Base-by-base conservation (phyloP, 64 coral and sea anemone genomes). In the Anthopleura sola region DNA sequence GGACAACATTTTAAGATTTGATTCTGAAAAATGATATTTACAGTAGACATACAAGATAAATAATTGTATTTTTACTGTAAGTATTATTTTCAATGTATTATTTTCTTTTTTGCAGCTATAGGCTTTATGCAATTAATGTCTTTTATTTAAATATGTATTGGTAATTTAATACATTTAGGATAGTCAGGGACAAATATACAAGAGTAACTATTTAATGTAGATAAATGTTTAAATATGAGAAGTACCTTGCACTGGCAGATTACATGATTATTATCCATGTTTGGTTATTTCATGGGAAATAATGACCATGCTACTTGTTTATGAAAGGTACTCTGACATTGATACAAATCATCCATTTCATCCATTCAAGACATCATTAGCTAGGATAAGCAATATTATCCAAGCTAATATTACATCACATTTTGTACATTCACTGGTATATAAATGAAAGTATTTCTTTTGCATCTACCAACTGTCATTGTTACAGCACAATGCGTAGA, bases 81-180 rank as follows among this genome's bases (percentile, higher is more conserved):
- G 29, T 71, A 29, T 15, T 15, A 71, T 28, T 4, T 32, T 71
- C 10, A 71, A 12, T 71, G 9, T 68, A 23, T 13, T 68, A 3
- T 71, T 32, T 71, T 32, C 29, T 17, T 71, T 44, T 29, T 0
- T 34, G 66, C 29, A 71, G 66, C 26, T 34, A 71, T 34, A 71
- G 66, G 66, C 13, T 71, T 71, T 71, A 32, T 71, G 66, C 31
- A 71, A 71, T 36, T 33, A 33, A 53, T 3, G 13, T 32, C 28
- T 71, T 32, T 33, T 71, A 71, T 71, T 71, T 71, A 71, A 71
- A 32, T 32, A 71, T 71, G 66, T 71, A 71, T 71, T 71, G 66
- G 29, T 71, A 71, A 71, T 32, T 71, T 34, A 71, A 71, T 71
- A 71, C 10, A n/a, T 34, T 34, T 15, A 71, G 16, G 66, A 32